phyloP scores from a whole-genome alignment of 2,888 invertebrate species.

The Diploptera punctata region DNA sequence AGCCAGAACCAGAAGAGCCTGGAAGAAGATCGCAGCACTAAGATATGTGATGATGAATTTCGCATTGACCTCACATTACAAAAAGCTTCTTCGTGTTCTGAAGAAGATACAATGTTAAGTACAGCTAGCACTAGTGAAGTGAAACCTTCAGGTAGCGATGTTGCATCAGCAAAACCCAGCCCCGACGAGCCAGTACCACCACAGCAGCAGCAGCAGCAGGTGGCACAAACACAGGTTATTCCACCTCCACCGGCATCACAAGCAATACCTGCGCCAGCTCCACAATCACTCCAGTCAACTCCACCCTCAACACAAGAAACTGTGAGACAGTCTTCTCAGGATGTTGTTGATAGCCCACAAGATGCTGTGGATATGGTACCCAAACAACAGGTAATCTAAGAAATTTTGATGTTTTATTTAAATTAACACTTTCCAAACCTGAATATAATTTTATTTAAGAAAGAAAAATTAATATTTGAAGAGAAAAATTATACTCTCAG shows the following conservation, averaged over 20 bases:
- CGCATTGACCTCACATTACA: slow-evolving; percentile 42
- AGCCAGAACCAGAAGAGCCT: slow-evolving; percentile 56
- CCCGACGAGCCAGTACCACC: background rate
- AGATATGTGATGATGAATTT: slow-evolving; percentile 41
- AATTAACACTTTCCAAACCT: too few relatives aligned
- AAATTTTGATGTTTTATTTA: too few relatives aligned
- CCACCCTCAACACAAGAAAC: background rate
- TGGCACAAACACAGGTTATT: background rate
- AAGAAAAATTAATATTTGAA: too few relatives aligned
- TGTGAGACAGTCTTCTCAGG: background rate
- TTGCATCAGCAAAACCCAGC: too few relatives aligned
- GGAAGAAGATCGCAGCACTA: slow-evolving; percentile 56
- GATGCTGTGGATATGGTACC: background rate
- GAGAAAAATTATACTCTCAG: too few relatives aligned
- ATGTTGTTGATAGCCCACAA: slow-evolving; percentile 7
- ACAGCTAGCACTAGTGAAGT: background rate
- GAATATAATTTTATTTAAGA: too few relatives aligned
- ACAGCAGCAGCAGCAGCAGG: background rate
- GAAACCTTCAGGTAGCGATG: slow-evolving; percentile 9
- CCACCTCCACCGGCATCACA: background rate
- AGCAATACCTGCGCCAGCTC: slow-evolving; percentile 4
- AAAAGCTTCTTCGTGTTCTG: slow-evolving; percentile 40
- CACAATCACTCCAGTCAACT: background rate
- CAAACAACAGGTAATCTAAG: slow-evolving; percentile 10
- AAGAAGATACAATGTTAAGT: slow-evolving; percentile 30